Conservation (phyloP, 2,797 vertebrate genomes). For the Clarias platycephalus region DNA sequence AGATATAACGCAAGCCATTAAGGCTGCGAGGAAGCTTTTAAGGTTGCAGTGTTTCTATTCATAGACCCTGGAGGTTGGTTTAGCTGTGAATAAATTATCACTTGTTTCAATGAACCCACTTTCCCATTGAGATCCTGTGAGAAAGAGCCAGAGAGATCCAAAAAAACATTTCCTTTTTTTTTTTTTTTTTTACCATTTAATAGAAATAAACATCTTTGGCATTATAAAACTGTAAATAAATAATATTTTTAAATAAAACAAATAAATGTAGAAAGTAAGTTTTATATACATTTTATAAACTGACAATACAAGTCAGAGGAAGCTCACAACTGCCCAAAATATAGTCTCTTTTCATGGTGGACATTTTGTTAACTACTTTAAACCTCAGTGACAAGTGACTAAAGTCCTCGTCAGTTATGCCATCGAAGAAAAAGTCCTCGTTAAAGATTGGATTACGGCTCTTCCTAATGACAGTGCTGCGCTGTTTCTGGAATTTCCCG, state of each 20-base stretch:
- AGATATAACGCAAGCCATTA: conserved; percentile 41
- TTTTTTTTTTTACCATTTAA: conserved; percentile 64
- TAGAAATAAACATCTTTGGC: conserved; percentile 61
- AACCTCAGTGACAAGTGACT: conserved; percentile 76
- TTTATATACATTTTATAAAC: conserved; percentile 46
- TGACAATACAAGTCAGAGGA: conserved; percentile 71
- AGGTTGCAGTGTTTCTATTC: conserved; percentile 37
- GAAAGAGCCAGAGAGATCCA: not conserved
- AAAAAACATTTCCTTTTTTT: conserved; percentile 26
- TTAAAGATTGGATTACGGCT: conserved; percentile 88
- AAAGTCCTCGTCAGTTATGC: conserved; percentile 78
- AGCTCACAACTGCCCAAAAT: conserved; percentile 74
- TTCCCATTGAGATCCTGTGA: not conserved
- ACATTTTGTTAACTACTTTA: conserved; percentile 85
- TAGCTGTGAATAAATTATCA: conserved; percentile 44
- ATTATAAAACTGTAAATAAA: conserved; percentile 68
- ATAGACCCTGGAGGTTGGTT: conserved; percentile 35
- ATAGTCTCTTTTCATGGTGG: conserved; percentile 82
- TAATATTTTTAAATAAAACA: conserved; percentile 58
- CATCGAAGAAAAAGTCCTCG: conserved; percentile 90
- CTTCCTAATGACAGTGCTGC: conserved; percentile 82
- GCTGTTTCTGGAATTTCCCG: conserved; percentile 82
- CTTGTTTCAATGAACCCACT: conserved; percentile 16
- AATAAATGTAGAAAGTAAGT: conserved; percentile 50
- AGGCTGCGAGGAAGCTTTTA: conserved; percentile 31